These are phyloP conservation scores for Parnassius apollo DNA, from an alignment of 2,888 invertebrate species.

Conservation along the genomic window DNA sequence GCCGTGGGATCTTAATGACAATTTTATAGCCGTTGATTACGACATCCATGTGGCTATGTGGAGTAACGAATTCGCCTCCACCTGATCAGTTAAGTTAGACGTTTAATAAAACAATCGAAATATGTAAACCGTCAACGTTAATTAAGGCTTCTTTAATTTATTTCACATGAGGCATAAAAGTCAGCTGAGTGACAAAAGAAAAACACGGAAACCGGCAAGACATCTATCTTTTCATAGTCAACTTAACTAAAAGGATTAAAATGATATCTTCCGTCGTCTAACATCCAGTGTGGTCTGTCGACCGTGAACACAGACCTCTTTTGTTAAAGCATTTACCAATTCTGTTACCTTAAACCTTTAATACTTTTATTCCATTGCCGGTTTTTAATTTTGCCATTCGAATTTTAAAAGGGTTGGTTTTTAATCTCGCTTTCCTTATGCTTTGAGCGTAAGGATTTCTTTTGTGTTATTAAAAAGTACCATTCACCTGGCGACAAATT, in stretches of 20 bases:
- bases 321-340: slow-evolving; percentile 64
- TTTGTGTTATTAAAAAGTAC: slow-evolving; percentile 55
- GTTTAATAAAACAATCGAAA: neutral
- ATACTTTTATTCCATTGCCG: slow-evolving; percentile 76
- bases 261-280: slow-evolving; percentile 78
- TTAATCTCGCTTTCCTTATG: slow-evolving; percentile 70
- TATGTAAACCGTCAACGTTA: slow-evolving; percentile 8
- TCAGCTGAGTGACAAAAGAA: slow-evolving; percentile 57
- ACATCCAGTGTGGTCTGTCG: slow-evolving; percentile 76
- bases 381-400: slow-evolving; percentile 76
- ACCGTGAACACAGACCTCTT: slow-evolving; percentile 74
- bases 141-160: slow-evolving; percentile 44
- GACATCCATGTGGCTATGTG: too few species aligned
- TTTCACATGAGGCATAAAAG: slow-evolving; percentile 50
- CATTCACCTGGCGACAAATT: slow-evolving; percentile 59
- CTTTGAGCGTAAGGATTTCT: slow-evolving; percentile 54
- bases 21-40: too few species aligned
- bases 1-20: too few species aligned
- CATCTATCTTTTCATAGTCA: slow-evolving; percentile 79
- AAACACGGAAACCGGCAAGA: slow-evolving; percentile 64
- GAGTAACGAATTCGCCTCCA: too few species aligned
- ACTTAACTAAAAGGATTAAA: slow-evolving; percentile 82
- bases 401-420: slow-evolving; percentile 69
- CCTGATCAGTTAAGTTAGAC: too few species aligned
- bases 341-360: slow-evolving; percentile 77